phyloP scores from a whole-genome alignment of 2,888 invertebrate genomes.

The Patella pellucida region DNA sequence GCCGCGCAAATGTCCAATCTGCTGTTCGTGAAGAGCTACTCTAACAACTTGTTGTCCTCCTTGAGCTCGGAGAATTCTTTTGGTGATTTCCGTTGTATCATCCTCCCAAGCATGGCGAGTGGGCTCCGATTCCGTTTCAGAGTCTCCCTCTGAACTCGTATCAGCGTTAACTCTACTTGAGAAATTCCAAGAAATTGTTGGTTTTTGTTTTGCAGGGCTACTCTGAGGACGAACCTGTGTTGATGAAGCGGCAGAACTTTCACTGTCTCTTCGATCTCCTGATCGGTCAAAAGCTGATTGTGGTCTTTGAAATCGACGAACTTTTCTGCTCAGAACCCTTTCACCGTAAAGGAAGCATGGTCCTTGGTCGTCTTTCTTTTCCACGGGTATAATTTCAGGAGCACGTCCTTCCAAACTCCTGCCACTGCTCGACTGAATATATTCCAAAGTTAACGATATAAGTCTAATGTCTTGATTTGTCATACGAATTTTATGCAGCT shows the following conservation, averaged over 20 bases:
- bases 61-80: constrained; percentile 50
- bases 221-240: constrained; percentile 46
- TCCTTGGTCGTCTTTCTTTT: constrained; percentile 35
- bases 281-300: constrained; percentile 46
- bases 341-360: constrained; percentile 65
- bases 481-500: constrained; percentile 51
- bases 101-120: constrained; percentile 46
- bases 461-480: constrained; percentile 64
- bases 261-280: constrained; percentile 36
- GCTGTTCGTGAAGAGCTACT: neutral
- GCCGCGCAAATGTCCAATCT: neutral
- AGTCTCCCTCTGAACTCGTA: neutral
- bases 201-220: constrained; percentile 42
- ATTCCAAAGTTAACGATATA: constrained; percentile 60
- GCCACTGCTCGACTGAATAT: constrained; percentile 64
- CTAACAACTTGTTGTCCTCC: constrained; percentile 12
- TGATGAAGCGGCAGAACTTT: constrained; percentile 25
- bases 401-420: constrained; percentile 59
- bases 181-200: constrained; percentile 14
- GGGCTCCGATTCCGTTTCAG: neutral
- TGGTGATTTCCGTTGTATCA: constrained; percentile 52
- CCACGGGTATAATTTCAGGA: constrained; percentile 39
- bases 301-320: constrained; percentile 46
- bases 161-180: constrained; percentile 11
- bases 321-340: constrained; percentile 57